These are phyloP conservation scores for Napeogenes sylphis DNA, from an alignment of 2,888 invertebrate species.

Conservation along the genomic window DNA sequence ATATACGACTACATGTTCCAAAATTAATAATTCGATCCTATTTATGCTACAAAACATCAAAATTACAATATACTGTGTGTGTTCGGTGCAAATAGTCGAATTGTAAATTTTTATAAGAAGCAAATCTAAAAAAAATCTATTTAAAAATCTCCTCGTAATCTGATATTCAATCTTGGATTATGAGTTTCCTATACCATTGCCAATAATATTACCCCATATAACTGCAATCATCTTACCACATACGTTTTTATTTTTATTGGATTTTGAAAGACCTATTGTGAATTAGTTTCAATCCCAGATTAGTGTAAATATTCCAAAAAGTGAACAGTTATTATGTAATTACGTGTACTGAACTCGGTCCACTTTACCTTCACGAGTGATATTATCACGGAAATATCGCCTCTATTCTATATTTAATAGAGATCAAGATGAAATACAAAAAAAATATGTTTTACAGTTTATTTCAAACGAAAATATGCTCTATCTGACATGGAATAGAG, in stretches of 20 bases:
- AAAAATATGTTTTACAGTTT: constrained; percentile 8
- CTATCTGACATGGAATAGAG: not conserved
- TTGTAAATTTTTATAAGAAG: no score
- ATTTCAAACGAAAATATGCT: constrained; percentile 13
- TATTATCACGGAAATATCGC: constrained; percentile 7
- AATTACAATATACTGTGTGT: no score
- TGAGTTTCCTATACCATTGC: no score
- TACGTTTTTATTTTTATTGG: not conserved
- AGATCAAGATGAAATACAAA: constrained; percentile 7
- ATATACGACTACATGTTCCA: no score
- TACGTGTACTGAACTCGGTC: constrained; percentile 22
- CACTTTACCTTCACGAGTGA: constrained; percentile 26
- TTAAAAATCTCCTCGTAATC: no score
- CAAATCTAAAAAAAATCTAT: no score
- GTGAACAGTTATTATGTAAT: constrained; percentile 23
- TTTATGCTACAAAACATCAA: no score
- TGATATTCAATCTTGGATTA: no score
- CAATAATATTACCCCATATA: no score
- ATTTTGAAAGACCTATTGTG: no score
- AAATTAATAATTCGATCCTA: no score
- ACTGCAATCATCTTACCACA: not conserved
- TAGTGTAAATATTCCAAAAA: constrained; percentile 25
- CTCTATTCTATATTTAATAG: not conserved
- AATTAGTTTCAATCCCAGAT: constrained; percentile 8
- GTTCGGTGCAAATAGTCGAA: no score